Base-by-base conservation (phyloP, 2,797 vertebrate species). In the Rhinella marina region DNA sequence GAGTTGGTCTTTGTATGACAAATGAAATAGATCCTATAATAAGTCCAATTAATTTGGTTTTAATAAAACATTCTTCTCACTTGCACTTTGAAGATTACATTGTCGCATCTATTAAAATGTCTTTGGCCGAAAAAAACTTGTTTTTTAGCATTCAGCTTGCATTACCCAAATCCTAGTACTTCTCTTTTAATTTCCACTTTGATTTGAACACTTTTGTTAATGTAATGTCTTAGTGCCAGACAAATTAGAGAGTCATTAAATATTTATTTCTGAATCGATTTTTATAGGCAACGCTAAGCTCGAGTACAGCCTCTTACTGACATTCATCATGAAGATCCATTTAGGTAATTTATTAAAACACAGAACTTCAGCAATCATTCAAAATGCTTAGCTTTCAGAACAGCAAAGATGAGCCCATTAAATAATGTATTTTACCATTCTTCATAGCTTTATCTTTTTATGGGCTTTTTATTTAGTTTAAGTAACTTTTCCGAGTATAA, bases 401-500 rank as follows among this genome's bases (percentile, higher is more conserved):
- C 13, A 88, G 56, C 89, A 88, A 88, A 86, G 72, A 87, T 87
- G 23, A 89, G 57, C 19, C 84, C 25, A 87, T 84, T 89, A 92
- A 91, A 90, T 90, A 87, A 86, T 92, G 90, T 88, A 91, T 90
- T 90, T 93, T 90, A 88, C 86, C 88, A 59, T 76, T 83, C 76
- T 79, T 86, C 85, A 91, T 86, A 92, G 89, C 92, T 91, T 92
- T 81, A 87, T 79, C 81, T 80, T 89, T 84, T 89, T 86, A 70
- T 84, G 32, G n/a, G 29, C 78, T 73, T 89, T 87, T 87, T 54
- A 61, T 82, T 79, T 76, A 87, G 61, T 75, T 84, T 77, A 73
- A 64, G 54, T 68, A 82, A 83, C 61, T 86, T 59, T 83, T 85
- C 56, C 70, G 50, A 62, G 70, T 85, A 25, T 11, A 76, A 62